phyloP scores from a whole-genome alignment of 2,113 vertebrate genomes.

The Onychostruthus taczanowskii region DNA sequence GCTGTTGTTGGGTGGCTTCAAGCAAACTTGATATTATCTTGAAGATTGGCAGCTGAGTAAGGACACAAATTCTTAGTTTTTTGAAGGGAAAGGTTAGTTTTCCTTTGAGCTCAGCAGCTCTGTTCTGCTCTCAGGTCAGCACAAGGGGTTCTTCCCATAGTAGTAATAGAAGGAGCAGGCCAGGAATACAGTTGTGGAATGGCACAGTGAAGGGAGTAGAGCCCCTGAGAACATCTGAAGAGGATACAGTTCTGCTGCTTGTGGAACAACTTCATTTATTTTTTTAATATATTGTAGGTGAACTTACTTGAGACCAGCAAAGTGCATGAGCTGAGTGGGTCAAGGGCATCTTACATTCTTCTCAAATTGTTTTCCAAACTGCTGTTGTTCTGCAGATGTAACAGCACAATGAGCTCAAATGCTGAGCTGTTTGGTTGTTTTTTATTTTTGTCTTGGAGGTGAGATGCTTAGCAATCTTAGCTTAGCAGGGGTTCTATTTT shows the following conservation, averaged over 20 bases:
- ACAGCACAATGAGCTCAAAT: background rate
- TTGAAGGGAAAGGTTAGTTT: background rate
- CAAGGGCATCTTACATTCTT: background rate
- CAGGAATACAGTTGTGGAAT: background rate
- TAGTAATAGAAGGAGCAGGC: too few relatives aligned
- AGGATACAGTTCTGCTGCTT: background rate
- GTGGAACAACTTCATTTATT: background rate
- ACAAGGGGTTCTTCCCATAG: background rate
- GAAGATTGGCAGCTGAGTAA: background rate
- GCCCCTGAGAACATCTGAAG: background rate
- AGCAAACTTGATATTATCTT: background rate
- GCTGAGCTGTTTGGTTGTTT: background rate
- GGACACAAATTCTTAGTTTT: background rate
- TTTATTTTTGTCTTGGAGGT: background rate
- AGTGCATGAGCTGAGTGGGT: background rate
- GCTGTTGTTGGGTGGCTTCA: background rate
- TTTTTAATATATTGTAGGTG: background rate
- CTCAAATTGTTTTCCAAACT: background rate
- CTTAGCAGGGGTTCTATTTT: background rate
- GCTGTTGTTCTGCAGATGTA: background rate
- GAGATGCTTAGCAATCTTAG: constrained; percentile 30
- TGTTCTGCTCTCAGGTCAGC: background rate
- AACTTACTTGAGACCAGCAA: background rate
- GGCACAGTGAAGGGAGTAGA: background rate
- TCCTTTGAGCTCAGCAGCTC: background rate